Conservation (phyloP, 2,888 invertebrate genomes). For the Shargacucullia verbasci region DNA sequence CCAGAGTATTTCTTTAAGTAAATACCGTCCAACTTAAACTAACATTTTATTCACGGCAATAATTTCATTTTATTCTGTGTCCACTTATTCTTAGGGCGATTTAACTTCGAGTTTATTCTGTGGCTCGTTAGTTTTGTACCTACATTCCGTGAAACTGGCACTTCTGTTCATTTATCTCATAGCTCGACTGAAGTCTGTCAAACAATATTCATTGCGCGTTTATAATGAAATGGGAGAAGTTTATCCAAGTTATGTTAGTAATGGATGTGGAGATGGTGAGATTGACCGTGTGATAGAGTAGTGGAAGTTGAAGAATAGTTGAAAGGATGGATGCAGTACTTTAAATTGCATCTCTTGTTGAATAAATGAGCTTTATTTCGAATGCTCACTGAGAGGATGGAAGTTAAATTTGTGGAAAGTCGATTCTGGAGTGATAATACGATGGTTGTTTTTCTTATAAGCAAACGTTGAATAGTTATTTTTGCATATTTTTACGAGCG, state of each 20-base stretch:
- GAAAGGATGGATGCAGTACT: conserved; percentile 55
- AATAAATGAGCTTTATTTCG: conserved; percentile 52
- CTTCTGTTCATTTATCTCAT: conserved; percentile 46
- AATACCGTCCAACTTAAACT: conserved; percentile 36
- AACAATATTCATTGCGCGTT: conserved; percentile 42
- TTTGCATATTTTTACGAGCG: conserved; percentile 10
- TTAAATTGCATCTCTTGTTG: conserved; percentile 59
- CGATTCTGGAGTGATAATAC: conserved; percentile 34
- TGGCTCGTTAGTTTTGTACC: conserved; percentile 44
- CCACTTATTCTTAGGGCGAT: conserved; percentile 51
- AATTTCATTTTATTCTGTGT: conserved; percentile 53
- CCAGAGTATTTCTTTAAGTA: conserved; percentile 35
- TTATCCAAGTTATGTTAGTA: conserved; percentile 21
- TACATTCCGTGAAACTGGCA: conserved; percentile 44
- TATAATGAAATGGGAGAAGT: conserved; percentile 3
- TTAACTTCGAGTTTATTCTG: conserved; percentile 58
- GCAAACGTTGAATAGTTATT: conserved; percentile 9
- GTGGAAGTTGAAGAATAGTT: conserved; percentile 34
- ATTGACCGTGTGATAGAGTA: conserved; percentile 22
- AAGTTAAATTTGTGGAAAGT: conserved; percentile 55
- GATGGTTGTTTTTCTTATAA: conserved; percentile 15
- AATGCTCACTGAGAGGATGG: conserved; percentile 42
- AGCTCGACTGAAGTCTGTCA: conserved; percentile 22
- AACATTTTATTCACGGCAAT: conserved; percentile 37
- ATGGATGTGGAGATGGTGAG: conserved; percentile 26